Evolutionary conservation across 2,888 invertebrate genomes (phyloP).

Genomic region (Biston stratarius): DNA sequence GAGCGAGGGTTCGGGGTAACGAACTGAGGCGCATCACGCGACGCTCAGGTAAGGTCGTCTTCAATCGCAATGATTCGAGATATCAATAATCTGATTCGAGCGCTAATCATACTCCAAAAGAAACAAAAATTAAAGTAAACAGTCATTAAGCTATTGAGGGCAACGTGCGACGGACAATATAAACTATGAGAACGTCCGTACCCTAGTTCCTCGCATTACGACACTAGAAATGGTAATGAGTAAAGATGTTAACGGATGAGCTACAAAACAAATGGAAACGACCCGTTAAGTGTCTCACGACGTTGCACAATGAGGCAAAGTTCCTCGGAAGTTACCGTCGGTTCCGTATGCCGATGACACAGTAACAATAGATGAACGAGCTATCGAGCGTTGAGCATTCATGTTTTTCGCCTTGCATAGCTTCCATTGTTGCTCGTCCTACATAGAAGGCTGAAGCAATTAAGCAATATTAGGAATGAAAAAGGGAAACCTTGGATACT

Average conservation of each 20-base stretch:
- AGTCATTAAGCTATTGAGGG: constrained; percentile 29
- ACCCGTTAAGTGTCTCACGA: constrained; percentile 65
- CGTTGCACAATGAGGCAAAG: constrained; percentile 62
- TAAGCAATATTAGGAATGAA: constrained; percentile 72
- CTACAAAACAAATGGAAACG: constrained; percentile 56
- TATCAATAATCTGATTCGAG: constrained; percentile 23
- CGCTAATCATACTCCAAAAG: constrained; percentile 7
- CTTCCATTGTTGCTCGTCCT: constrained; percentile 71
- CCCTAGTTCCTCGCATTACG: constrained; percentile 60
- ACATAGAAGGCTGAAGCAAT: constrained; percentile 72
- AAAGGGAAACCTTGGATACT: constrained; percentile 67
- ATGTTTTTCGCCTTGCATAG: constrained; percentile 56
- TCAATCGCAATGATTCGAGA: constrained; percentile 44
- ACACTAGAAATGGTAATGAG: constrained; percentile 62
- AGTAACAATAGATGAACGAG: constrained; percentile 69
- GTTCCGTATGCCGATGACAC: constrained; percentile 63
- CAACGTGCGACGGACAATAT: constrained; percentile 34
- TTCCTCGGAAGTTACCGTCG: constrained; percentile 70
- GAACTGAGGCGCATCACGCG: constrained; percentile 63
- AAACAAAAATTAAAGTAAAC: constrained; percentile 31
- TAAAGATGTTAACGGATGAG: constrained; percentile 59
- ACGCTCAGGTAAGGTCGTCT: constrained; percentile 58
- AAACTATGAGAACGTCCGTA: constrained; percentile 57
- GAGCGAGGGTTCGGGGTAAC: constrained; percentile 58
- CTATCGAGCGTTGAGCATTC: constrained; percentile 63